Percentiles rank a stretch among this genome's conserved stretches.
phyloP scores from a whole-genome alignment of 2,797 vertebrate genomes.

The Petrocephalus schoutedeni region DNA sequence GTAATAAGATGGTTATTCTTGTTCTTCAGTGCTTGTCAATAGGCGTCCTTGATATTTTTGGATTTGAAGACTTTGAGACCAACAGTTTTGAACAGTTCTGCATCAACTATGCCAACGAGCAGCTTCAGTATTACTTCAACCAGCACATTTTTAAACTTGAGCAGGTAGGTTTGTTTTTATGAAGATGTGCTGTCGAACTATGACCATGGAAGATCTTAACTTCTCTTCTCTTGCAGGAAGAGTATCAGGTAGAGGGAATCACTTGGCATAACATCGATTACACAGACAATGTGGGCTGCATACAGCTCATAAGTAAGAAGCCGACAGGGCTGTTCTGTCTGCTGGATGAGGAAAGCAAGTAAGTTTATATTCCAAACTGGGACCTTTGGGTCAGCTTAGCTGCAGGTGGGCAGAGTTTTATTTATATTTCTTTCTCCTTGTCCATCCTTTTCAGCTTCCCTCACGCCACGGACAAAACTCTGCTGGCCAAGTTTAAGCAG shows the following conservation, averaged over 20 bases:
- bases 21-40: conserved; percentile 82
- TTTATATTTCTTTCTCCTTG: background rate
- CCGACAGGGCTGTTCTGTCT: conserved; percentile 82
- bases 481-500: conserved; percentile 96
- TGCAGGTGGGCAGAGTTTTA: background rate
- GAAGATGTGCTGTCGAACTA: background rate
- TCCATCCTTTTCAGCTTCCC: conserved; percentile 72
- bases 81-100: conserved; percentile 99
- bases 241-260: conserved; percentile 84
- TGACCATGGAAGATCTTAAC: background rate
- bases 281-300: conserved; percentile 80
- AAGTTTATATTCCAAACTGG: conserved; percentile 34
- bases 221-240: conserved; percentile 67
- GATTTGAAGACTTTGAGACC: conserved; percentile 94
- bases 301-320: conserved; percentile 82
- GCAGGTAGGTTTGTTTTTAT: conserved; percentile 67
- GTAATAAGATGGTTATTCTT: background rate
- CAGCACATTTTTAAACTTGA: conserved; percentile 97
- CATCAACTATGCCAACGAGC: conserved; percentile 98
- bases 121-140: conserved; percentile 98
- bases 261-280: conserved; percentile 82
- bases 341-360: conserved; percentile 88
- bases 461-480: conserved; percentile 87
- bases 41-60: conserved; percentile 94
- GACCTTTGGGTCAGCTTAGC: background rate